Evolutionary conservation across 2,113 vertebrate genomes (phyloP).

Genomic region (Castor canadensis): DNA sequence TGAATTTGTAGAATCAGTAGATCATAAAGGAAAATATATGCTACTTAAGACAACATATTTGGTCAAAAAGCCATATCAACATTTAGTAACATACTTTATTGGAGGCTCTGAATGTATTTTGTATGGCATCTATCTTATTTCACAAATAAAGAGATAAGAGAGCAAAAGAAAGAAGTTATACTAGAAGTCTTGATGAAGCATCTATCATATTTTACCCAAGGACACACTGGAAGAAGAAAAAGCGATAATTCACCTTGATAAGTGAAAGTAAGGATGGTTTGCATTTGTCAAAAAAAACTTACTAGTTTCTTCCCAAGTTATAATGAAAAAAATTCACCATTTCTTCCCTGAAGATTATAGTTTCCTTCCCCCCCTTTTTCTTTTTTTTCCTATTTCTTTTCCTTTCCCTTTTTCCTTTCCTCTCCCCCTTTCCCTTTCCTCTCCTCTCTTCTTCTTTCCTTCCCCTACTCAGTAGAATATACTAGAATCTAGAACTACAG

Average conservation of each 20-base stretch:
- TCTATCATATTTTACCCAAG: background rate
- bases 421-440: too few species aligned
- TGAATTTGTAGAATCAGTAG: constrained; percentile 20
- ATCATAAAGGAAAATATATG: background rate
- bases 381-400: too few species aligned
- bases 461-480: background rate
- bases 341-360: background rate
- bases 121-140: background rate
- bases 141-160: background rate
- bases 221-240: background rate
- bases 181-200: background rate
- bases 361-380: background rate
- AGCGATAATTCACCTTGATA: background rate
- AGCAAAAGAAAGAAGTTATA: background rate
- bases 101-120: background rate
- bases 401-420: too few species aligned
- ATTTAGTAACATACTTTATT: background rate
- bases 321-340: background rate
- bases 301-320: background rate
- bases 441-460: too few species aligned
- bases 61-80: background rate
- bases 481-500: background rate
- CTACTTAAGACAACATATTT: background rate
- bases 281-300: background rate
- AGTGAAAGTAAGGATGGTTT: background rate